Evolutionary conservation across 1,140 invertebrate genomes (phyloP), one percentile per base, ranked within the genome.

Genomic region (Cydia strobilella): DNA sequence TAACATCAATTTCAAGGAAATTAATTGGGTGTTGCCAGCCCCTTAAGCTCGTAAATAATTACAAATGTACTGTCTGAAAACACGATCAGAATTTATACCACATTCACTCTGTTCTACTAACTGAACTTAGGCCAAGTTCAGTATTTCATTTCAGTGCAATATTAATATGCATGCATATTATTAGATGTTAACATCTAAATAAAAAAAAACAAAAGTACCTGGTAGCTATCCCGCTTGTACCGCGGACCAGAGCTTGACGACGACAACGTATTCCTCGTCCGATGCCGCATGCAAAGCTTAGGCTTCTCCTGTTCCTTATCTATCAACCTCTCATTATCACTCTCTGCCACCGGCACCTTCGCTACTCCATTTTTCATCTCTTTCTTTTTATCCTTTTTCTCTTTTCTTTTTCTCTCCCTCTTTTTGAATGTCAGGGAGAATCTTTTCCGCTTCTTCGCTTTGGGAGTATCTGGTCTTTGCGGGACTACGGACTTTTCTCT

Each of bases 161-260:
- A 51, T n/a, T 18, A n/a, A n/a, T n/a, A n/a, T n/a, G n/a, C n/a
- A n/a, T n/a, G n/a, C n/a, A n/a, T n/a, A n/a, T n/a, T n/a, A n/a
- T n/a, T n/a, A n/a, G n/a, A n/a, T n/a, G n/a, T n/a, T n/a, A 51
- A 51, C 3, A 18, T 13, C 18, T 18, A 51, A 7, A n/a, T 51
- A 51, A 13, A 12, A 2, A 23, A 59, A 18, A 15, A 18, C 7
- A 20, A 71, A 69, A 51, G 20, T 76, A 93, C 93, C 93, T 93
- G 92, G 82, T 93, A 93, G 81, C 92, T 93, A 79, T 93, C 93
- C 85, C 90, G 90, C 86, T 93, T 93, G 83, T 90, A 90, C 15
- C 90, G 88, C 84, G 90, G 89, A 84, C 90, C 86, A 45, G 89
- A 90, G 78, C 88, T 89, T 15, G 88, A 87, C 1, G 90, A 89